Conservation (phyloP, 2,797 vertebrate species). For the Cheirogaleus major region DNA sequence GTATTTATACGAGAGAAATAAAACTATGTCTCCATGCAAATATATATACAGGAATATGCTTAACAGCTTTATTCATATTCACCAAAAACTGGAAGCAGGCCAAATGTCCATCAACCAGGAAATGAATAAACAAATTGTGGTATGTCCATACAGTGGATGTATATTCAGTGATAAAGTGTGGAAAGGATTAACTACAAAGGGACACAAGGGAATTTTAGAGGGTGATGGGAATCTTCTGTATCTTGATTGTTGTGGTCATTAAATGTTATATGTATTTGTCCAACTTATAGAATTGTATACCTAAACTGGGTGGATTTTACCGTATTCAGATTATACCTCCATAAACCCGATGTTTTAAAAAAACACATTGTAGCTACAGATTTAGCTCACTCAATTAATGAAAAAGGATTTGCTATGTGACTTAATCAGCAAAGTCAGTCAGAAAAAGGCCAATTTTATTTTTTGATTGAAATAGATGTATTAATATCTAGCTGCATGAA, state of each 20-base stretch:
- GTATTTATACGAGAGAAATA: neutral
- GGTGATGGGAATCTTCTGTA: neutral
- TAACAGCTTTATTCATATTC: neutral
- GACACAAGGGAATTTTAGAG: neutral
- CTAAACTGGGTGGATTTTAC: neutral
- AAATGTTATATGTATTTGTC: neutral
- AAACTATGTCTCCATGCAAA: slow-evolving; percentile 5
- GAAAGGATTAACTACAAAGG: neutral
- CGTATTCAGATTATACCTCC: neutral
- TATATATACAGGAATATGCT: neutral
- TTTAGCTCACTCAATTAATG: slow-evolving; percentile 18
- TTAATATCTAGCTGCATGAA: neutral
- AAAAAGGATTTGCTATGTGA: slow-evolving; percentile 21
- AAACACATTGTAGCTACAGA: neutral
- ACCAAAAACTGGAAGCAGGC: neutral
- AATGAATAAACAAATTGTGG: neutral
- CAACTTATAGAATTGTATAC: neutral
- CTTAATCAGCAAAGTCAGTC: neutral
- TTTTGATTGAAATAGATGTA: neutral
- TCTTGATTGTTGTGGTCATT: neutral
- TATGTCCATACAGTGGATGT: neutral
- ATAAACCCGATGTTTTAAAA: neutral
- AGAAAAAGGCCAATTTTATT: neutral
- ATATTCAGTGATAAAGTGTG: neutral
- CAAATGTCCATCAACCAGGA: neutral